Evolutionary conservation across 2,113 vertebrate species (phyloP).

Genomic region (Lonchura striata): DNA sequence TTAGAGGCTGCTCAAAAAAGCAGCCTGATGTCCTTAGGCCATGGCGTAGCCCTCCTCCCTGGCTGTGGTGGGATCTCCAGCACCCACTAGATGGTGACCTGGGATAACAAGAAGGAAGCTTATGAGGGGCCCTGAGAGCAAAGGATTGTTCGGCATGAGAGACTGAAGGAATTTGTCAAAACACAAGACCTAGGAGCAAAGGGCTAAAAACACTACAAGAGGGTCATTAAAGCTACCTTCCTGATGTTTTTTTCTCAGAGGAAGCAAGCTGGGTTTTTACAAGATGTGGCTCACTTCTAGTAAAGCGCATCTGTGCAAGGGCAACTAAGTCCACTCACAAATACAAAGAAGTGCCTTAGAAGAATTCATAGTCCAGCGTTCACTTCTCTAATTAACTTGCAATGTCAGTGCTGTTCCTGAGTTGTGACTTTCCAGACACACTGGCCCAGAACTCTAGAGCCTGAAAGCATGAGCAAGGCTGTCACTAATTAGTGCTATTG

Average conservation of each 20-base stretch:
- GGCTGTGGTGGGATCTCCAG: background rate
- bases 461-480: background rate
- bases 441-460: background rate
- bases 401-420: background rate
- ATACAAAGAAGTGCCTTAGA: background rate
- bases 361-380: background rate
- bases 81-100: slow-evolving; percentile 5
- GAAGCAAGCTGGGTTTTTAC: background rate
- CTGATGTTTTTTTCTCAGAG: background rate
- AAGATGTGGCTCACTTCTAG: background rate
- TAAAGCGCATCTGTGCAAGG: background rate
- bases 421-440: background rate
- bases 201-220: background rate
- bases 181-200: background rate
- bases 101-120: background rate
- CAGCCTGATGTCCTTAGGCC: background rate
- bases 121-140: background rate
- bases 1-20: background rate
- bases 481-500: background rate
- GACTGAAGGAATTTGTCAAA: background rate
- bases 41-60: background rate
- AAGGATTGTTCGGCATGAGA: background rate
- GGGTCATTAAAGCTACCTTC: background rate
- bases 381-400: background rate
- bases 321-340: background rate